phyloP scores from a whole-genome alignment of 2,113 vertebrate species.

The Baryphthengus martii region DNA sequence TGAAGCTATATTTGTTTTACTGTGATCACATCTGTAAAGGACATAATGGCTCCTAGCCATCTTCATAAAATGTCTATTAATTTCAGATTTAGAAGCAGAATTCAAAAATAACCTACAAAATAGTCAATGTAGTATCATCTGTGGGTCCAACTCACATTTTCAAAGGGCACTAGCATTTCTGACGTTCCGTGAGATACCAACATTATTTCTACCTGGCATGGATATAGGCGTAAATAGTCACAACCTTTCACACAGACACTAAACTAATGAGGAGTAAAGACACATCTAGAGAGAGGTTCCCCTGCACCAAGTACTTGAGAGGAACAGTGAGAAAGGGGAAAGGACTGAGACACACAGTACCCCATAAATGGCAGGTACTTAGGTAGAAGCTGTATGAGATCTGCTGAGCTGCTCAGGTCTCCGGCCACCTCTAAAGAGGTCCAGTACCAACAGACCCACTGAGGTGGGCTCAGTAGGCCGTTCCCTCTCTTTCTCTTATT shows the following conservation, averaged over 20 bases:
- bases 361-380: neutral
- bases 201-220: neutral
- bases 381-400: neutral
- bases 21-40: neutral
- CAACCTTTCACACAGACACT: neutral
- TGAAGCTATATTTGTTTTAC: neutral
- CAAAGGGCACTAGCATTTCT: neutral
- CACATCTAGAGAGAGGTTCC: neutral
- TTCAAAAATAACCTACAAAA: neutral
- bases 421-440: too few species aligned
- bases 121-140: neutral
- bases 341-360: neutral
- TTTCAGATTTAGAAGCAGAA: neutral
- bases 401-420: neutral
- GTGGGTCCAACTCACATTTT: fast-evolving
- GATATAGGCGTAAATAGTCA: neutral
- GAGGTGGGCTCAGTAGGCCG: neutral
- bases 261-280: neutral
- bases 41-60: neutral
- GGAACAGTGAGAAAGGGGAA: neutral
- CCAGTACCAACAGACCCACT: neutral
- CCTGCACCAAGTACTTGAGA: neutral
- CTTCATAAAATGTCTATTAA: neutral
- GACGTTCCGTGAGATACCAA: neutral
- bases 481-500: neutral